Evolutionary conservation across 2,797 vertebrate genomes (phyloP).

Genomic region (Meriones psammophilus): DNA sequence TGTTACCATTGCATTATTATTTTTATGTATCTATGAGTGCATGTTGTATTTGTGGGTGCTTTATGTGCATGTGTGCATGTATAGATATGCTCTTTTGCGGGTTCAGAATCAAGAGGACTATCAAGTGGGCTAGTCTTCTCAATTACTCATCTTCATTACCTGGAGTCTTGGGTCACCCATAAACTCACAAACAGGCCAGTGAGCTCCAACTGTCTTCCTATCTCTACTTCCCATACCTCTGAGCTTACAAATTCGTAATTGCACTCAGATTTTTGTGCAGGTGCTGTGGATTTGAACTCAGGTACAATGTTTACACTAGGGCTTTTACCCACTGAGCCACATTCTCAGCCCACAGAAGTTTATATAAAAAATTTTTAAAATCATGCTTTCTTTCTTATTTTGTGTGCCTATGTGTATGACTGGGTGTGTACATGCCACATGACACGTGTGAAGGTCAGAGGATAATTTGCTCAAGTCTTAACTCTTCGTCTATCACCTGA

Average conservation of each 20-base stretch:
- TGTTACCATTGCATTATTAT: background rate
- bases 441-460: background rate
- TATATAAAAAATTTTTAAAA: background rate
- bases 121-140: background rate
- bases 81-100: background rate
- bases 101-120: background rate
- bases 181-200: background rate
- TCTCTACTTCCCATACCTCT: background rate
- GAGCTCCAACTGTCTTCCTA: background rate
- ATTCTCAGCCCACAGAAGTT: background rate
- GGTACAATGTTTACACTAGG: background rate
- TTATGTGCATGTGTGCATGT: background rate
- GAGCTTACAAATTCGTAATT: background rate
- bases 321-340: background rate
- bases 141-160: background rate
- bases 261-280: background rate
- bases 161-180: background rate
- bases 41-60: background rate
- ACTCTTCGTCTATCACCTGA: background rate
- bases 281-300: background rate
- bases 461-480: background rate
- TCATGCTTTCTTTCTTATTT: background rate
- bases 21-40: background rate
- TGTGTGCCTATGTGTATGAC: background rate
- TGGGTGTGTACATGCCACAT: background rate